phyloP scores from a whole-genome alignment of 2,888 invertebrate genomes.

The Spodoptera littoralis region DNA sequence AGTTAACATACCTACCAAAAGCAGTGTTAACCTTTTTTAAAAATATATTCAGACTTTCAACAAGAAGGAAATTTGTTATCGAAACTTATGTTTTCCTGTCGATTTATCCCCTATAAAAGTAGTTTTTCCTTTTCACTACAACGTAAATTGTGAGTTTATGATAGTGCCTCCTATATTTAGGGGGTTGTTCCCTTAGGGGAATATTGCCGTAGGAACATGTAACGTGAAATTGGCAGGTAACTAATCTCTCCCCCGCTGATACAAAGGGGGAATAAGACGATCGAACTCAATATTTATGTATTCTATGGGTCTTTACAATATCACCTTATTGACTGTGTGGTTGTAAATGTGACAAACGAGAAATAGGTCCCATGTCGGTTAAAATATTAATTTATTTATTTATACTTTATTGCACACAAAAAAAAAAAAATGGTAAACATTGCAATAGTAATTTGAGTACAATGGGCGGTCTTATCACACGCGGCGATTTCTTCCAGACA shows the following conservation, averaged over 20 bases:
- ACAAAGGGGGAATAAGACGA: not conserved
- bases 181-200: slow-evolving; percentile 24
- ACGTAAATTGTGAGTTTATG: slow-evolving; percentile 44
- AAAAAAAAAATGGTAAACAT: too few species aligned
- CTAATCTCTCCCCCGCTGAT: slow-evolving; percentile 18
- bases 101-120: slow-evolving; percentile 7
- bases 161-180: slow-evolving; percentile 15
- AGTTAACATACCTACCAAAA: too few species aligned
- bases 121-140: slow-evolving; percentile 1
- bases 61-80: not conserved
- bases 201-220: slow-evolving; percentile 24
- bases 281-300: not conserved
- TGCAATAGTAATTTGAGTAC: too few species aligned
- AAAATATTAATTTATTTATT: too few species aligned
- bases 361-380: too few species aligned
- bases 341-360: too few species aligned
- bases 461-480: too few species aligned
- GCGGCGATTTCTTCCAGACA: too few species aligned
- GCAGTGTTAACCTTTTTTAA: too few species aligned
- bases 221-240: slow-evolving; percentile 30
- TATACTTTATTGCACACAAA: too few species aligned
- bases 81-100: not conserved
- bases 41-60: too few species aligned
- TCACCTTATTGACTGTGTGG: not conserved
- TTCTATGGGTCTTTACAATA: not conserved